A percentile compares a stretch with the other conserved stretches of the same genome.
Evolutionary conservation across 2,888 invertebrate species (phyloP).

Genomic region (Alentia gelatinosa): DNA sequence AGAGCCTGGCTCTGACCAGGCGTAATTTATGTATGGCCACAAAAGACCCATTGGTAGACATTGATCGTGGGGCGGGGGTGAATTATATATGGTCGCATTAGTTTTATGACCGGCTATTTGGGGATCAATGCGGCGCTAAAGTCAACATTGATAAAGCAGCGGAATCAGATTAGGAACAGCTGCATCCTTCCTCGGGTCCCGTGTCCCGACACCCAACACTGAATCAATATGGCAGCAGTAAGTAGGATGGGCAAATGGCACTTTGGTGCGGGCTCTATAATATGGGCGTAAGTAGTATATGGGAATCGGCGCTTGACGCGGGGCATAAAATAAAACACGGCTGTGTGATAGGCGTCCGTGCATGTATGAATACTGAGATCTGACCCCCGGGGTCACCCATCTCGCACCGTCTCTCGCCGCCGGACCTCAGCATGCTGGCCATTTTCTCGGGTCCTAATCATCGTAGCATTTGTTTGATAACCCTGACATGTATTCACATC

Average conservation of each 20-base stretch:
- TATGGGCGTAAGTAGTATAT: conserved; percentile 14
- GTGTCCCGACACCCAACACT: conserved; percentile 2
- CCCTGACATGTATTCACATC: too few species aligned
- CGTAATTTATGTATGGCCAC: conserved; percentile 17
- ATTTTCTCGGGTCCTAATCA: too few species aligned
- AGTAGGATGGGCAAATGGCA: conserved; percentile 44
- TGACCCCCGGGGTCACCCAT: background rate
- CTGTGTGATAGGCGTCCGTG: background rate
- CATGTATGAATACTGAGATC: background rate
- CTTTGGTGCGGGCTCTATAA: conserved; percentile 32
- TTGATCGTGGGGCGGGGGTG: conserved; percentile 20
- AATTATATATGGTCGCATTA: conserved; percentile 47
- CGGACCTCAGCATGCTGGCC: too few species aligned
- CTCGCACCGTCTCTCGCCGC: too few species aligned
- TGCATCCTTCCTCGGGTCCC: conserved; percentile 13
- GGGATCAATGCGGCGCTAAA: conserved; percentile 48
- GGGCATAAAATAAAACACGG: background rate
- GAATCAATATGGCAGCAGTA: conserved; percentile 33
- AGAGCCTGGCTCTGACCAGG: background rate
- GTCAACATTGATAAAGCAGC: conserved; percentile 51
- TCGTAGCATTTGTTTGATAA: too few species aligned
- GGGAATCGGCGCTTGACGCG: conserved; percentile 16
- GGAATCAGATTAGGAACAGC: conserved; percentile 45
- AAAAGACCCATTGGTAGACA: background rate
- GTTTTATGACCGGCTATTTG: conserved; percentile 36